Base-by-base conservation (phyloP, 1,140 invertebrate species). In the Luehdorfia chinensis region DNA sequence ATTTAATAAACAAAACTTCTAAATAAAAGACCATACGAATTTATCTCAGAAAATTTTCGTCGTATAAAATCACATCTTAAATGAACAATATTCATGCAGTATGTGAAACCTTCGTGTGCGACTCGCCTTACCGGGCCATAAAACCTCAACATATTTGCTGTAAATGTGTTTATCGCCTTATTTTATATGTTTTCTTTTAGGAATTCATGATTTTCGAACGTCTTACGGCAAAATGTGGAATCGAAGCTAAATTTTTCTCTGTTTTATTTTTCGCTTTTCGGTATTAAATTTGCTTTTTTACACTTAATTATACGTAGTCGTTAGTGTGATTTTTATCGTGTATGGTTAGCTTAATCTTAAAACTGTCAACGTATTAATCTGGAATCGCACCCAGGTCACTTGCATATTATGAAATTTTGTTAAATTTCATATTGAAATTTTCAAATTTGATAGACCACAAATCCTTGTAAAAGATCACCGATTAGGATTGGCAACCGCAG, bases 101-200 rank as follows among this genome's bases (percentile, higher is more conserved):
- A 43, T 43, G 19, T 11, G 39, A 43, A 43, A 15, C 27, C 28
- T 43, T 43, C 27, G 25, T 25, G 13, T 3, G 23, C 25, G n/a
- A n/a, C 39, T 8, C 39, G 39, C 39, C 39, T 28, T 11, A 11
- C 9, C 30, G 30, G 27, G 14, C 27, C 14, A 30, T 43, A 43
- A 43, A 43, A 43, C 14, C 23, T 30, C 39, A 30, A 16, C 39
- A 28, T 30, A 43, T 43, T 43, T 43, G 39, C 39, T 43, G 25
- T 43, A 43, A 43, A 43, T 43, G 39, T 43, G 6, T 43, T 43
- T 43, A 43, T 43, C 23, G 25, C 25, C 39, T 28, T 9, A 28
- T 43, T 43, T 43, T 43, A 43, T 43, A 43, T 30, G 23, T 43
- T 43, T 43, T 43, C 39, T 43, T 43, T 43, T 43, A 12, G 25